These are phyloP conservation scores for Apodemia hepburni DNA, from an alignment of 2,888 invertebrate genomes.

Conservation along the genomic window DNA sequence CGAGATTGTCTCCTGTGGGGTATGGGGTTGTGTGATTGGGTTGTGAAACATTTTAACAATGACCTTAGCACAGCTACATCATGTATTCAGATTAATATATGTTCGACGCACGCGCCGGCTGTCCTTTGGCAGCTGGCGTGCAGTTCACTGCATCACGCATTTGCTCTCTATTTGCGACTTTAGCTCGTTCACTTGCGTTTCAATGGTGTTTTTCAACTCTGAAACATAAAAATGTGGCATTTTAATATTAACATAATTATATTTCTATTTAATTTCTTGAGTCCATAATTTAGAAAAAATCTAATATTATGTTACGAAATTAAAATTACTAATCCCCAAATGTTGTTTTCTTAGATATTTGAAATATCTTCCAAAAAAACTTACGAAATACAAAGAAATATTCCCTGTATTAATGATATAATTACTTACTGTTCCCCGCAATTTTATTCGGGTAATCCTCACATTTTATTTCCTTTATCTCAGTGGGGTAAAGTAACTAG, in stretches of 20 bases:
- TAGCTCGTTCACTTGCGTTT: slow-evolving; percentile 97
- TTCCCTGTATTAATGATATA: too few relatives aligned
- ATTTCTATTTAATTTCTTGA: too few relatives aligned
- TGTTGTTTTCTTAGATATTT: too few relatives aligned
- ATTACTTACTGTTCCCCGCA: too few relatives aligned
- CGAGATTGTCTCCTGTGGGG: slow-evolving; percentile 41
- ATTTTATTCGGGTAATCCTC: too few relatives aligned
- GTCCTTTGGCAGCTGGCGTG: slow-evolving; percentile 20
- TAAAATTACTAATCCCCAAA: too few relatives aligned
- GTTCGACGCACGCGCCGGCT: slow-evolving; percentile 6
- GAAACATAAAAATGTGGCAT: slow-evolving; percentile 62
- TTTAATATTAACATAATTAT: neutral
- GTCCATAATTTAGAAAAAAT: too few relatives aligned
- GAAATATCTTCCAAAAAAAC: too few relatives aligned
- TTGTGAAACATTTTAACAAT: slow-evolving; percentile 54
- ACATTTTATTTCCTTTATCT: too few relatives aligned
- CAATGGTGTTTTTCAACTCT: slow-evolving; percentile 98
- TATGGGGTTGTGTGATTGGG: slow-evolving; percentile 43
- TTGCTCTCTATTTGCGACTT: slow-evolving; percentile 98
- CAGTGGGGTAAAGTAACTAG: too few relatives aligned
- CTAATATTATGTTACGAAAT: too few relatives aligned
- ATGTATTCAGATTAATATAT: slow-evolving; percentile 60
- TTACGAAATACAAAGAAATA: too few relatives aligned
- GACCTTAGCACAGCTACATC: slow-evolving; percentile 74
- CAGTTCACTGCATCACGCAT: slow-evolving; percentile 95